phyloP scores from a whole-genome alignment of 1,140 invertebrate genomes.

The Sinella curviseta region DNA sequence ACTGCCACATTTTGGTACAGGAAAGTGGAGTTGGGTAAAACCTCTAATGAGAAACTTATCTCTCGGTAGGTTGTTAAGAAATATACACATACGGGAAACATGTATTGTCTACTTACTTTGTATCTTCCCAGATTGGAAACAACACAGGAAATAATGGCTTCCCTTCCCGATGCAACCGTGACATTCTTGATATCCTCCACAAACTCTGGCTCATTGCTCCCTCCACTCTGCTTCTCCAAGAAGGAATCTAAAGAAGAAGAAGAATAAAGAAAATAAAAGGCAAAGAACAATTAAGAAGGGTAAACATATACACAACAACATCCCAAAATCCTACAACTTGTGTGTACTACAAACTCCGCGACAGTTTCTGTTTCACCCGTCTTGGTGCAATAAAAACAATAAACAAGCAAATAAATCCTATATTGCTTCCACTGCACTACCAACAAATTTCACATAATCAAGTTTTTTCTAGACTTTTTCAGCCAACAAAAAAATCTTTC shows the following conservation, averaged over 20 bases:
- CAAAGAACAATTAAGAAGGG: conserved; percentile 24
- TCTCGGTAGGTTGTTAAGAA: too few species aligned
- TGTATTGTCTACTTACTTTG: conserved; percentile 63
- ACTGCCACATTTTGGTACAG: background rate
- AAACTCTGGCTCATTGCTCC: conserved; percentile 68
- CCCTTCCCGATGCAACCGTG: conserved; percentile 74
- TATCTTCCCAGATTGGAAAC: conserved; percentile 77
- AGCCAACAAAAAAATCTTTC: too few species aligned
- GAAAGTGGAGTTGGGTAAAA: conserved; percentile 25
- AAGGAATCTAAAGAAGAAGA: conserved; percentile 39
- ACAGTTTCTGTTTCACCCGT: too few species aligned
- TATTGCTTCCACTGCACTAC: background rate
- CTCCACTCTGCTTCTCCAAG: conserved; percentile 22
- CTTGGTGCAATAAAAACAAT: background rate
- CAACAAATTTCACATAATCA: too few species aligned
- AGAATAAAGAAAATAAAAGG: background rate
- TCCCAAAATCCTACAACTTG: background rate
- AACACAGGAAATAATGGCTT: conserved; percentile 74
- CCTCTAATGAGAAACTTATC: too few species aligned
- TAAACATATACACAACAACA: too few species aligned
- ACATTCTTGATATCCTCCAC: conserved; percentile 71
- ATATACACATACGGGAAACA: background rate
- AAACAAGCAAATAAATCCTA: background rate
- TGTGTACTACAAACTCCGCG: background rate
- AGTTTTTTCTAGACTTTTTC: too few species aligned